Evolutionary conservation across 2,888 invertebrate genomes (phyloP).

Genomic region (Dasysyrphus tricinctus): DNA sequence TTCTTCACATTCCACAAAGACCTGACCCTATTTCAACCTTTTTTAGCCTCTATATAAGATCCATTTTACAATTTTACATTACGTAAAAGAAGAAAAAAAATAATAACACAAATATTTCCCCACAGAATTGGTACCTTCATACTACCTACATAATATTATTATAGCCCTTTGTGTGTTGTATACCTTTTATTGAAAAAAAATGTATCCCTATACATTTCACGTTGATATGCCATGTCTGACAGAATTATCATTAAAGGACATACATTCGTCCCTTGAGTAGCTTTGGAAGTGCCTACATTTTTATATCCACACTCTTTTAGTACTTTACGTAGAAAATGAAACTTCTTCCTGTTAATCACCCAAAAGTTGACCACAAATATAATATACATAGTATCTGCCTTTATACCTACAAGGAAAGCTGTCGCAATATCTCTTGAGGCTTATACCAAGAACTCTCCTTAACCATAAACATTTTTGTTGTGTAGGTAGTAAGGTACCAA

Average conservation of each 20-base stretch:
- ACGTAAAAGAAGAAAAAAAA: background rate
- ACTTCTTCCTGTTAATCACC: slow-evolving; percentile 34
- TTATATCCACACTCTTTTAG: background rate
- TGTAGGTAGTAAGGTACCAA: too few relatives aligned
- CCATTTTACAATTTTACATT: background rate
- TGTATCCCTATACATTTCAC: background rate
- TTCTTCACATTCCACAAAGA: background rate
- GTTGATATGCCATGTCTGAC: background rate
- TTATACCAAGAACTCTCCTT: background rate
- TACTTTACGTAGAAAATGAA: background rate
- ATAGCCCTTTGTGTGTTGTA: background rate
- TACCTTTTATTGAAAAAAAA: slow-evolving; percentile 1
- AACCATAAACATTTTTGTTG: background rate
- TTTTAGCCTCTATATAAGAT: background rate
- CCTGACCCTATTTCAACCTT: background rate
- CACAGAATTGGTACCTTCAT: background rate
- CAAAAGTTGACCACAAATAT: slow-evolving; percentile 15
- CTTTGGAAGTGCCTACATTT: background rate
- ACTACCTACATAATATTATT: too few relatives aligned
- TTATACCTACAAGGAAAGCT: too few relatives aligned
- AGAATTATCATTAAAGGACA: background rate
- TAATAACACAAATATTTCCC: background rate
- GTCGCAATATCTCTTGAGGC: background rate
- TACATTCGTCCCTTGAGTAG: background rate
- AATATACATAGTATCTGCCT: too few relatives aligned